Evolutionary conservation across 2,888 invertebrate genomes (phyloP).

Genomic region (Cremastinae sp.): DNA sequence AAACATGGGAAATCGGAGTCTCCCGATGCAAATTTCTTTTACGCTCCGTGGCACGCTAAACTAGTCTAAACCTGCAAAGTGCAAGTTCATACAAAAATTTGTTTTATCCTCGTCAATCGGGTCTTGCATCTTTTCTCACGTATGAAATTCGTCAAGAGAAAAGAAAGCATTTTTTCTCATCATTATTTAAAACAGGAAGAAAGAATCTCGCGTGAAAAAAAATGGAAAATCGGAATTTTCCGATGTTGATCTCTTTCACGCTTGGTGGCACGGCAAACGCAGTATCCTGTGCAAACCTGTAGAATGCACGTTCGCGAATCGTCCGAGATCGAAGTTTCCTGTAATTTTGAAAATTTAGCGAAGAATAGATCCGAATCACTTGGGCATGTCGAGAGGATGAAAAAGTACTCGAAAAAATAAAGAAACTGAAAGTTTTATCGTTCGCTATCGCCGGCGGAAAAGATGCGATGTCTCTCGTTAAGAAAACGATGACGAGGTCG

Average conservation of each 20-base stretch:
- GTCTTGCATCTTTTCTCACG: too few relatives aligned
- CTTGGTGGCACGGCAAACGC: constrained; percentile 38
- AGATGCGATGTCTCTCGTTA: constrained; percentile 34
- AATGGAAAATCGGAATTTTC: not conserved
- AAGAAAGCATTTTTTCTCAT: too few relatives aligned
- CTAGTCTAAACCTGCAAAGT: constrained; percentile 2
- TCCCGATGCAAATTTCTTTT: constrained; percentile 8
- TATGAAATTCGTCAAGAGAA: too few relatives aligned
- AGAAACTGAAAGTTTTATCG: not conserved
- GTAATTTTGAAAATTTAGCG: constrained; percentile 64
- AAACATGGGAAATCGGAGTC: not conserved
- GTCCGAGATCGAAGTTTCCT: constrained; percentile 63
- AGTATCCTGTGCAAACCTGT: constrained; percentile 12
- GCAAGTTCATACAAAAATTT: not conserved
- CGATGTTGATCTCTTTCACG: too few relatives aligned
- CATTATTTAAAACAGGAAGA: too few relatives aligned
- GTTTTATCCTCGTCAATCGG: too few relatives aligned
- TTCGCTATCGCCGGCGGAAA: constrained; percentile 19
- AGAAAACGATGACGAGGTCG: constrained; percentile 27
- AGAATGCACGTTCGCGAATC: constrained; percentile 8
- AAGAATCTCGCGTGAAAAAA: not conserved
- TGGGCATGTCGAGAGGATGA: constrained; percentile 43
- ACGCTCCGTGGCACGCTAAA: constrained; percentile 26
- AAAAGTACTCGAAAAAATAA: not conserved
- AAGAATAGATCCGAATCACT: constrained; percentile 39